phyloP scores from a whole-genome alignment of 1,140 invertebrate species.

The Bombus fervidus region DNA sequence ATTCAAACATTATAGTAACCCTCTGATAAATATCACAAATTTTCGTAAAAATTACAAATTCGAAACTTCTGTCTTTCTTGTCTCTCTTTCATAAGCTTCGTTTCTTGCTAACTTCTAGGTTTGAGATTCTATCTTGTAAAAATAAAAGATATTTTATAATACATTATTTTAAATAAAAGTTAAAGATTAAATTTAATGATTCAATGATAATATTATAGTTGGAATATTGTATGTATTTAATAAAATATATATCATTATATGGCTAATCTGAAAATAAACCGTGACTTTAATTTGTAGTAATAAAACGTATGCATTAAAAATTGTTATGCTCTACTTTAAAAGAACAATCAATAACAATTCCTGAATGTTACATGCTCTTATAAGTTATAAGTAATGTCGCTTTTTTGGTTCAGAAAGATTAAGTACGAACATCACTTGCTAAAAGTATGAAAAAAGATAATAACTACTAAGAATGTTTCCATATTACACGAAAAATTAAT shows the following conservation, averaged over 20 bases:
- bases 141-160: not conserved
- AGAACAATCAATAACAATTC: not conserved
- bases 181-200: not conserved
- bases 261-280: not conserved
- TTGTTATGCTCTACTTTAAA: not conserved
- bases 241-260: not conserved
- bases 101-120: not conserved
- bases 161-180: not conserved
- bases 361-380: not conserved
- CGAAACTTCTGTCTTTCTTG: not conserved
- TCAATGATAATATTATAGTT: not conserved
- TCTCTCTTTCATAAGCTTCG: not conserved
- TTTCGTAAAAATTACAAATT: not conserved
- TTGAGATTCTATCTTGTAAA: not conserved
- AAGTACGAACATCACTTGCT: not conserved
- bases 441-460: not conserved
- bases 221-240: not conserved
- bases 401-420: not conserved
- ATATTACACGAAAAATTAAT: not conserved
- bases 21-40: not conserved
- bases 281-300: not conserved
- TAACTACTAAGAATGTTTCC: not conserved
- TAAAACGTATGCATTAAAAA: not conserved
- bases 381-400: constrained; percentile 12
- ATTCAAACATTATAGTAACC: not conserved